phyloP scores from a whole-genome alignment of 2,888 invertebrate genomes.

The Heptascelio sp. region DNA sequence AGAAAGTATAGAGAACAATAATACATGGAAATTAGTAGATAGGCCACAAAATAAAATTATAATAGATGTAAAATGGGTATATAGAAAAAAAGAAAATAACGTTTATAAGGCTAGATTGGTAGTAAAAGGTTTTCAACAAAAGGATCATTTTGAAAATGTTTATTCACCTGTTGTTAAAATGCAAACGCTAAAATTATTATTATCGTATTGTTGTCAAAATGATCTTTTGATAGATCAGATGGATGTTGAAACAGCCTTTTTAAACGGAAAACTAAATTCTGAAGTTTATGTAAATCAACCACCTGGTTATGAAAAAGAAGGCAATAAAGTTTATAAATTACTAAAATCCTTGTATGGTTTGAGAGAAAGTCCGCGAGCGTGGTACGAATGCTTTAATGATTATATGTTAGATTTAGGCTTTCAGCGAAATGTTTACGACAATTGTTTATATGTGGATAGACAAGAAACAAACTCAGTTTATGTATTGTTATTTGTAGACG shows the following conservation, averaged over 20 bases:
- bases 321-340: conserved; percentile 26
- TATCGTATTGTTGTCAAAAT: conserved; percentile 51
- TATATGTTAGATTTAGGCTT: conserved; percentile 34
- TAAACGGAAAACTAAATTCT: conserved; percentile 14
- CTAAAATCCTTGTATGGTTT: conserved; percentile 44
- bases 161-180: conserved; percentile 64
- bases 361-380: conserved; percentile 41
- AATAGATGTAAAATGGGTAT: conserved; percentile 67
- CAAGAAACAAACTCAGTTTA: not conserved
- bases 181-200: conserved; percentile 58
- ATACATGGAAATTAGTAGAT: conserved; percentile 62
- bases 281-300: conserved; percentile 52
- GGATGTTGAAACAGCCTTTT: not conserved
- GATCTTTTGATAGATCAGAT: conserved; percentile 48
- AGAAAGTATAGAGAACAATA: conserved; percentile 54
- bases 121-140: conserved; percentile 66
- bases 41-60: conserved; percentile 44
- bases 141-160: conserved; percentile 52
- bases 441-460: conserved; percentile 44
- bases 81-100: conserved; percentile 57
- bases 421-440: conserved; percentile 49
- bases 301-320: conserved; percentile 49
- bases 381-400: conserved; percentile 54
- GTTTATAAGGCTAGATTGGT: conserved; percentile 66
- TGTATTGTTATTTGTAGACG: not conserved